Evolutionary conservation across 1,140 invertebrate genomes (phyloP).

Genomic region (Pantala flavescens): DNA sequence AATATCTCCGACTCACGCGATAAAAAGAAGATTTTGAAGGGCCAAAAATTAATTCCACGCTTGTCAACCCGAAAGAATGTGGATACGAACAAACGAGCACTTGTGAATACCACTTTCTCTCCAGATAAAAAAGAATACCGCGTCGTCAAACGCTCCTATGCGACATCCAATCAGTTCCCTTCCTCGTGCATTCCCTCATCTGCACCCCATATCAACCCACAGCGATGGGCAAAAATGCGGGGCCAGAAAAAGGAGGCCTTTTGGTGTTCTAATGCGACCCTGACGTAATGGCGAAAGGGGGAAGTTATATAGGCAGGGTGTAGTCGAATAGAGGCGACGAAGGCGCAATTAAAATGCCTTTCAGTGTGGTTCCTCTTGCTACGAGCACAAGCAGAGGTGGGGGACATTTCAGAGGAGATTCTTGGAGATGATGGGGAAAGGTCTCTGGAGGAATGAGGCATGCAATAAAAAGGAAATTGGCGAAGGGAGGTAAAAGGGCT

Average conservation of each 20-base stretch:
- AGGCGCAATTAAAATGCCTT: conserved; percentile 5
- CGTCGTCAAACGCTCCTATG: not conserved
- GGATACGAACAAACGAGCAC: not conserved
- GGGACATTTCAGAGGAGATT: not conserved
- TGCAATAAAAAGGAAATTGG: conserved; percentile 6
- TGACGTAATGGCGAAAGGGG: too few relatives aligned
- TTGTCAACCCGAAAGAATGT: not conserved
- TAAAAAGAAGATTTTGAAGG: not conserved
- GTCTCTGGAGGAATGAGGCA: not conserved
- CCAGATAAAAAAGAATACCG: not conserved
- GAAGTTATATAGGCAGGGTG: too few relatives aligned
- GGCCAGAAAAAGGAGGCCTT: not conserved
- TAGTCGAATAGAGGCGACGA: not conserved
- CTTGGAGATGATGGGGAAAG: not conserved
- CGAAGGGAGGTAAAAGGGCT: not conserved
- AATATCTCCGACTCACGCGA: not conserved
- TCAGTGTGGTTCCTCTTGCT: not conserved
- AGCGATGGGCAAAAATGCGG: not conserved
- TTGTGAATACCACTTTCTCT: not conserved
- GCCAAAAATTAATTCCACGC: not conserved
- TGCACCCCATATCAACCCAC: not conserved
- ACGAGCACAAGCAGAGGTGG: not conserved
- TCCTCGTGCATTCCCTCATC: not conserved
- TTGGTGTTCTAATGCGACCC: not conserved
- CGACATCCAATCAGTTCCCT: not conserved